Evolutionary conservation across 2,113 vertebrate genomes (phyloP).

Genomic region (Suncus etruscus): DNA sequence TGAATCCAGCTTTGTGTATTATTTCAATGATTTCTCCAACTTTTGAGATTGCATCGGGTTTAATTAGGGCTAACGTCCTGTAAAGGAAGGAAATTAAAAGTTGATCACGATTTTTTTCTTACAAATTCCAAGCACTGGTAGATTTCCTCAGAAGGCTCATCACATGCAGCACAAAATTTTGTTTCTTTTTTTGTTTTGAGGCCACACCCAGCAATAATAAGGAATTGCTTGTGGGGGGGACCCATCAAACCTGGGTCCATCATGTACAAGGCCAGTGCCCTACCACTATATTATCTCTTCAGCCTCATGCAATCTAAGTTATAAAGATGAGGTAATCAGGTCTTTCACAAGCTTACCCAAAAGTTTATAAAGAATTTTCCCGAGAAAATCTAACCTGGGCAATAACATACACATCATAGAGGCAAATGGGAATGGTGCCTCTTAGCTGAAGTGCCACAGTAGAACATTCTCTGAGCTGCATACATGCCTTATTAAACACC

Average conservation of each 20-base stretch:
- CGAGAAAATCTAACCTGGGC: constrained; percentile 49
- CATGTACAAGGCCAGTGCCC: too few relatives aligned
- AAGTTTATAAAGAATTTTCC: constrained; percentile 17
- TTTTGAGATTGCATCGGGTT: constrained; percentile 92
- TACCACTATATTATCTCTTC: background rate
- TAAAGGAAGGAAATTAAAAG: constrained; percentile 45
- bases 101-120: constrained; percentile 19
- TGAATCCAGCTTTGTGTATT: constrained; percentile 92
- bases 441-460: background rate
- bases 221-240: too few relatives aligned
- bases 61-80: constrained; percentile 96
- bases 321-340: background rate
- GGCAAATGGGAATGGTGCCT: background rate
- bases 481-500: background rate
- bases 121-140: background rate
- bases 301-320: background rate
- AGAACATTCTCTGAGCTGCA: background rate
- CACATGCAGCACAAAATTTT: too few relatives aligned
- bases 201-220: too few relatives aligned
- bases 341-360: constrained; percentile 30
- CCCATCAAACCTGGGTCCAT: too few relatives aligned
- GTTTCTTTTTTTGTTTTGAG: too few relatives aligned
- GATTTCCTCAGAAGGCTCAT: background rate
- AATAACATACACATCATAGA: background rate
- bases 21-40: constrained; percentile 93